Percentiles rank a stretch among this genome's conserved stretches.
These are phyloP conservation scores for Exephanes ischioxanthus DNA, from an alignment of 2,888 invertebrate species.

Conservation along the genomic window DNA sequence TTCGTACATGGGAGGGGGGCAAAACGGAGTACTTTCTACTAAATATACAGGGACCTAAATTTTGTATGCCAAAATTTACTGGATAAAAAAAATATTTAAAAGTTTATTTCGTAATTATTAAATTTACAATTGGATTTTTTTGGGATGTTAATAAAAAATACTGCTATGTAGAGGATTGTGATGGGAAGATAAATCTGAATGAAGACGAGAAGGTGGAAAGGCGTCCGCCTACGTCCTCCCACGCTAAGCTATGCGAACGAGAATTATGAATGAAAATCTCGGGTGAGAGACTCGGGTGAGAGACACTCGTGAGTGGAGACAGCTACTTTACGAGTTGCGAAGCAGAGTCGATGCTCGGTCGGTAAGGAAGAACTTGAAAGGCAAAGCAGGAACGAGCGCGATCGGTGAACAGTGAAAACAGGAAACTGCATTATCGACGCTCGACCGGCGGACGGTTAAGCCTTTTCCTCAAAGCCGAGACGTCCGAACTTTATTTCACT, in stretches of 20 bases:
- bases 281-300: conserved; percentile 3
- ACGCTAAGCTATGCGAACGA: not conserved
- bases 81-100: not conserved
- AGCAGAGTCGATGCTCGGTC: conserved; percentile 60
- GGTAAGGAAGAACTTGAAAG: conserved; percentile 53
- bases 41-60: no score
- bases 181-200: not conserved
- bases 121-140: not conserved
- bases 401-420: conserved; percentile 51
- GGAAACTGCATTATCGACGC: conserved; percentile 60
- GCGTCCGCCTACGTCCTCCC: conserved; percentile 20
- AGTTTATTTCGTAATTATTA: not conserved
- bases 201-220: conserved; percentile 4
- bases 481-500: not conserved
- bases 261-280: conserved; percentile 59
- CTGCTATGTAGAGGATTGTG: not conserved
- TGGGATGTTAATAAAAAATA: not conserved
- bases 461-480: not conserved
- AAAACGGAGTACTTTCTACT: no score
- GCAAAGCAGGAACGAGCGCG: conserved; percentile 49
- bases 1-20: no score
- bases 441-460: conserved; percentile 28
- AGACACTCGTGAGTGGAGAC: conserved; percentile 63
- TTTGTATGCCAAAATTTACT: no score
- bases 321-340: conserved; percentile 67